phyloP scores from a whole-genome alignment of 2,113 vertebrate species.

The Bubalus kerabau region DNA sequence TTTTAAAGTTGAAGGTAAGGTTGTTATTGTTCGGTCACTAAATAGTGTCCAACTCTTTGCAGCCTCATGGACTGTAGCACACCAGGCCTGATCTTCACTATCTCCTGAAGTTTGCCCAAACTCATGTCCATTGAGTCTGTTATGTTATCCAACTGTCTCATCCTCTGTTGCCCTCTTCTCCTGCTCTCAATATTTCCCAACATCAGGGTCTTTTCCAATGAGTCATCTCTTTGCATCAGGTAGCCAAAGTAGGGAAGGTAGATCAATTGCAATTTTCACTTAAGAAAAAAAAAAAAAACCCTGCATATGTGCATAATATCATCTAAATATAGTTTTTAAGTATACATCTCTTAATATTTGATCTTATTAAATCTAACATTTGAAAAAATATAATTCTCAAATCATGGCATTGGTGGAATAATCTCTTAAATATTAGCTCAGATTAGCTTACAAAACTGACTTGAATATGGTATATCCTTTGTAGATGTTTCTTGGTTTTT shows the following conservation, averaged over 20 bases:
- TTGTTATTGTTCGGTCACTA: not conserved
- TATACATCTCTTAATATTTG: not conserved
- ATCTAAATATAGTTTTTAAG: not conserved
- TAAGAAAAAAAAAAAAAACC: not conserved
- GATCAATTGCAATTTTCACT: not conserved
- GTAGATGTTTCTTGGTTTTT: not conserved
- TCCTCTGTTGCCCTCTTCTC: not conserved
- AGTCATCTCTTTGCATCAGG: not conserved
- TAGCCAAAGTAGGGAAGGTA: not conserved
- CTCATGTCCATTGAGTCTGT: not conserved
- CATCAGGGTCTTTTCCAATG: not conserved
- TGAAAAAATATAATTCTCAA: not conserved
- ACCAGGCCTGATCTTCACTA: not conserved
- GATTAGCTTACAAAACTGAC: not conserved
- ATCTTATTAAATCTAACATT: not conserved
- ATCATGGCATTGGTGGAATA: not conserved
- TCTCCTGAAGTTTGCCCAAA: not conserved
- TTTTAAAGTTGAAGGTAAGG: not conserved
- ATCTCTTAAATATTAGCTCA: not conserved
- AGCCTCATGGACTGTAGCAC: not conserved
- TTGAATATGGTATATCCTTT: not conserved
- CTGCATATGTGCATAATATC: not conserved
- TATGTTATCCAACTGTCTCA: not conserved
- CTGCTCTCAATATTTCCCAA: not conserved
- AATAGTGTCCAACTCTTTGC: not conserved